phyloP scores from a whole-genome alignment of 1,140 invertebrate genomes.

The Drosophila lacertosa region DNA sequence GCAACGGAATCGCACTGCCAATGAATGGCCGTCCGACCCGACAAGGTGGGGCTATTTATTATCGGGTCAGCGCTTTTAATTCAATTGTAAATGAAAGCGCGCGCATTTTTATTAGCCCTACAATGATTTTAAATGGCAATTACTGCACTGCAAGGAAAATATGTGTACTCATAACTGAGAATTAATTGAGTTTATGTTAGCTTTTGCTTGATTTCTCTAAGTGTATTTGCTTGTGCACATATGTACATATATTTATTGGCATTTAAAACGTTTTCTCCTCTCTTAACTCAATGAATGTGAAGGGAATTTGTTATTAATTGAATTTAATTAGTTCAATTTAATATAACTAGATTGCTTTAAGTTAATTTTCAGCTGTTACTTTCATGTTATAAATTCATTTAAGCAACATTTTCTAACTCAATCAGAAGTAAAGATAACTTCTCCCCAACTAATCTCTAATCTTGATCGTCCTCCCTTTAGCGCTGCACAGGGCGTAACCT shows the following conservation, averaged over 20 bases:
- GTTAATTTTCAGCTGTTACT: neutral
- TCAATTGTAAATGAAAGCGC: slow-evolving; percentile 14
- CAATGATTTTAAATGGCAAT: slow-evolving; percentile 1
- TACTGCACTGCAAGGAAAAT: neutral
- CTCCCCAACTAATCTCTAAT: too few species aligned
- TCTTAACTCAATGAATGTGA: neutral
- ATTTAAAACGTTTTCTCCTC: neutral
- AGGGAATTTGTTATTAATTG: neutral
- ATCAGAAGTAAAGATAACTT: too few species aligned
- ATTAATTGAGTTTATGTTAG: too few species aligned
- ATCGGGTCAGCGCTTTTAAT: slow-evolving; percentile 6
- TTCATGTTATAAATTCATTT: too few species aligned
- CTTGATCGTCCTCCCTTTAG: slow-evolving; percentile 68
- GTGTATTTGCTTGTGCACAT: neutral
- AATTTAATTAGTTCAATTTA: neutral
- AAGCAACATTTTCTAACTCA: neutral
- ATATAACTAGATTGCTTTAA: neutral
- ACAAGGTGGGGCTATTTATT: slow-evolving; percentile 7
- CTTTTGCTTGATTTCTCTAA: neutral
- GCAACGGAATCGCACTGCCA: slow-evolving; percentile 22
- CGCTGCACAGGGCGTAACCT: slow-evolving; percentile 90
- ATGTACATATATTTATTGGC: too few species aligned
- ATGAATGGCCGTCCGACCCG: slow-evolving; percentile 22
- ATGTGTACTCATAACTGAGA: neutral
- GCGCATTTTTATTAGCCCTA: slow-evolving; percentile 2